phyloP scores from a whole-genome alignment of 2,888 invertebrate genomes.

The Leptopterna dolabrata region DNA sequence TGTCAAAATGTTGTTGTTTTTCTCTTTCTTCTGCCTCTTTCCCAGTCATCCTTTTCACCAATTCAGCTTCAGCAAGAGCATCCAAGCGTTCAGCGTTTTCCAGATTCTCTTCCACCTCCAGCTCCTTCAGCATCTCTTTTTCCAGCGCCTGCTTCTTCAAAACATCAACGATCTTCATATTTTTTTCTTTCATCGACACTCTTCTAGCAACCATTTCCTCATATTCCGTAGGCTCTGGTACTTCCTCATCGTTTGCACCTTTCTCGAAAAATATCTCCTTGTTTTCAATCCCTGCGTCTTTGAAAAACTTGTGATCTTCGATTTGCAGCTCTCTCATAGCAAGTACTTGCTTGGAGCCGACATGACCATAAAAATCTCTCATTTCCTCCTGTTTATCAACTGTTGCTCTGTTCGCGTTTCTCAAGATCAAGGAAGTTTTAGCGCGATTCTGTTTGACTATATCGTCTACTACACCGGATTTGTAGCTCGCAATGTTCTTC shows the following conservation, averaged over 20 bases:
- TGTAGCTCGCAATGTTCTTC: slow-evolving; percentile 8
- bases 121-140: neutral
- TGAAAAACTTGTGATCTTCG: slow-evolving; percentile 28
- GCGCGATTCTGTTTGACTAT: slow-evolving; percentile 18
- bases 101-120: slow-evolving; percentile 16
- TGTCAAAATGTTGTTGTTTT: slow-evolving; percentile 39
- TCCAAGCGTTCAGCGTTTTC: slow-evolving; percentile 24
- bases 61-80: slow-evolving; percentile 25
- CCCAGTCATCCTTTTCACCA: neutral
- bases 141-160: slow-evolving; percentile 39
- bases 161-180: slow-evolving; percentile 24
- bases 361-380: slow-evolving; percentile 36
- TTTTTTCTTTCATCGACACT: neutral
- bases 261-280: neutral
- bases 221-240: neutral
- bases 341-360: slow-evolving; percentile 30
- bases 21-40: slow-evolving; percentile 13
- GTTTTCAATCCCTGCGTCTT: slow-evolving; percentile 22
- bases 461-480: neutral
- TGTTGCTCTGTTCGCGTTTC: slow-evolving; percentile 5
- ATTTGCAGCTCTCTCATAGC: slow-evolving; percentile 47
- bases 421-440: neutral
- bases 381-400: slow-evolving; percentile 46
- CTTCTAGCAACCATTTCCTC: slow-evolving; percentile 29
- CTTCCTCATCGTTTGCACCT: neutral